Evolutionary conservation across 2,797 vertebrate species (phyloP).

Genomic region (Halcyon smyrnensis): DNA sequence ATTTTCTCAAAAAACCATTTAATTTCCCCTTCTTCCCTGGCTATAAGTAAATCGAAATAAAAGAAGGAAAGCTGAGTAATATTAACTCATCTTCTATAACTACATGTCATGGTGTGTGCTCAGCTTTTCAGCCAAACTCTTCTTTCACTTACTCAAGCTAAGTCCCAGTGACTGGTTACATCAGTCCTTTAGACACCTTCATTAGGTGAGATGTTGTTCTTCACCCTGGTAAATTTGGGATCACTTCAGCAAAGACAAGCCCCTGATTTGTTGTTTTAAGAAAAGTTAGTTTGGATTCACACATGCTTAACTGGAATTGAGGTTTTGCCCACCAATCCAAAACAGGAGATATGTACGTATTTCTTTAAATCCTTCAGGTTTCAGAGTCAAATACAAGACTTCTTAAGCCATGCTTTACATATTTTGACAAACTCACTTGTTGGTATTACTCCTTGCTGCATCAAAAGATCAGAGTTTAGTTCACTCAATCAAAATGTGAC

Average conservation of each 20-base stretch:
- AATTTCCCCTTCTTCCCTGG: not conserved
- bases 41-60: not conserved
- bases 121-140: not conserved
- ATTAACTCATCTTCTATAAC: not conserved
- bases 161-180: not conserved
- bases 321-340: not conserved
- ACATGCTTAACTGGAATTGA: not conserved
- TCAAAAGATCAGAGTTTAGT: slow-evolving; percentile 1
- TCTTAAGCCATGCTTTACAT: not conserved
- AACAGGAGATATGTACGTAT: not conserved
- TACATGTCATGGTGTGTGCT: not conserved
- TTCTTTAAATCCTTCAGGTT: not conserved
- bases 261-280: not conserved
- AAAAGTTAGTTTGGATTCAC: not conserved
- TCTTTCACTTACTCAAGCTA: not conserved
- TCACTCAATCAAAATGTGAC: not conserved
- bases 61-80: not conserved
- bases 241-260: not conserved
- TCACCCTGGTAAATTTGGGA: not conserved
- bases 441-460: not conserved
- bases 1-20: not conserved
- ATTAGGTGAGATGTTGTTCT: not conserved
- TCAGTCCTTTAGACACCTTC: not conserved
- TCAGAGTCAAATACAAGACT: not conserved
- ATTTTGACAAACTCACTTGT: not conserved